These are phyloP conservation scores for Acanthopagrus latus DNA, from an alignment of 2,797 vertebrate genomes.

Conservation along the genomic window DNA sequence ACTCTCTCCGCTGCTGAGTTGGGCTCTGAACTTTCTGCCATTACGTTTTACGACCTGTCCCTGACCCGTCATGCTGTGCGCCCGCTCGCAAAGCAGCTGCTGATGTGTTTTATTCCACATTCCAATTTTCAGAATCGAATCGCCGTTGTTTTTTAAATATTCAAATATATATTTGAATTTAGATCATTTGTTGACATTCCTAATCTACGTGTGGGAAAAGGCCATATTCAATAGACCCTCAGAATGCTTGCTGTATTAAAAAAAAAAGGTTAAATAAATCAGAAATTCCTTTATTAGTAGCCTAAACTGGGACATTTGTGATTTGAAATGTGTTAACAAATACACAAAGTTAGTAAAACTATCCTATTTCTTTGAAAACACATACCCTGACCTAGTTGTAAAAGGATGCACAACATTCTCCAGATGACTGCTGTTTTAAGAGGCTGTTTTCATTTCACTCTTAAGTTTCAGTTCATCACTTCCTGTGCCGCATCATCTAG, in stretches of 20 bases:
- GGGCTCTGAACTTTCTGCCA: too few species aligned
- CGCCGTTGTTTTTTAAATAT: too few species aligned
- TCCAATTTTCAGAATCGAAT: too few species aligned
- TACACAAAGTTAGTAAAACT: not conserved
- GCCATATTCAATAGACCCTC: not conserved
- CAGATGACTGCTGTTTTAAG: not conserved
- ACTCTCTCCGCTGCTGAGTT: too few species aligned
- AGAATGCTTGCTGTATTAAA: not conserved
- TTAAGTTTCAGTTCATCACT: not conserved
- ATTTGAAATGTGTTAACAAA: not conserved
- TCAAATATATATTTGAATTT: too few species aligned
- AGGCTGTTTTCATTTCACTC: not conserved
- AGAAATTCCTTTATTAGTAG: too few species aligned
- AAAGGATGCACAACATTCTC: not conserved
- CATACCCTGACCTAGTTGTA: not conserved
- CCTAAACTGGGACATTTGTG: too few species aligned
- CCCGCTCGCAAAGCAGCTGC: too few species aligned
- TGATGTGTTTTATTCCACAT: too few species aligned
- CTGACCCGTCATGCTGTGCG: too few species aligned
- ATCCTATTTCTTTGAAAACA: not conserved
- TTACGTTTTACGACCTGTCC: too few species aligned
- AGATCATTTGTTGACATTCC: too few species aligned
- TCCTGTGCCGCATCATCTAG: not conserved
- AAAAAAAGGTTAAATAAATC: not conserved
- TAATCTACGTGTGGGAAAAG: conserved; percentile 15